Evolutionary conservation across 2,113 vertebrate genomes (phyloP), one percentile per base, ranked within the genome.

Genomic region (Tachuris rubrigastra): DNA sequence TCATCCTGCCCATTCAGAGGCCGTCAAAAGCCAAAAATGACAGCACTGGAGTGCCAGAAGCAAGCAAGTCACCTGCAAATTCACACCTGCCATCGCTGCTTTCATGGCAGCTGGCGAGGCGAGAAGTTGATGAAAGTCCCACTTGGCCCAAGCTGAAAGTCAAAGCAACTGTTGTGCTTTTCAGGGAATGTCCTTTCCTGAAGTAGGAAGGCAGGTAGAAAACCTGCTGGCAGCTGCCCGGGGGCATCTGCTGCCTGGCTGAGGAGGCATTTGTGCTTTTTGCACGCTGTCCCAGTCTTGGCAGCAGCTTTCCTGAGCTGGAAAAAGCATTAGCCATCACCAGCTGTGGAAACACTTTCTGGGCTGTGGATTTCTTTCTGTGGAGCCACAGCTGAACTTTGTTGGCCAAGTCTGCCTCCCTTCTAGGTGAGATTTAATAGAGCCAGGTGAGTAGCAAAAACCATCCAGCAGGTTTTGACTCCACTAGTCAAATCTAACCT

Each of bases 91-190:
- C 83, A 71, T 81, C 0, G 2, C 90, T 96, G 88, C 79, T 92
- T 91, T 75, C 86, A 7, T 93, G 90, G 95, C 94, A 96, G 91
- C 93, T 97, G 95, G 93, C 3, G 7, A 96, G 89, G 95, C 3
- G 95, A 96, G 92, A 97, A 95, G 87, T 28, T 94, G 93, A 94
- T 93, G 95, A 96, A 96, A 41, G 95, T 96, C 95, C 95, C 90
- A 56, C 88, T 93, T 81, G 93, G 91, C 88, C 87, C 55, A 63
- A 37, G 65, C 93, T 97, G 95, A 96, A 97, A 97, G 83, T 94
- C 96, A 95, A 86, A 95, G 82, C 59, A 80, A 91, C 65, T 90
- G 82, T 94, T 92, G 82, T 85, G 67, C 59, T 94, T 96, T 93
- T 88, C 72, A 90, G 41, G 68, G 39, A 90, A 91, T 24, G 83